Base-by-base conservation (phyloP, 1,140 invertebrate genomes). In the Euura saliciscinereae region DNA sequence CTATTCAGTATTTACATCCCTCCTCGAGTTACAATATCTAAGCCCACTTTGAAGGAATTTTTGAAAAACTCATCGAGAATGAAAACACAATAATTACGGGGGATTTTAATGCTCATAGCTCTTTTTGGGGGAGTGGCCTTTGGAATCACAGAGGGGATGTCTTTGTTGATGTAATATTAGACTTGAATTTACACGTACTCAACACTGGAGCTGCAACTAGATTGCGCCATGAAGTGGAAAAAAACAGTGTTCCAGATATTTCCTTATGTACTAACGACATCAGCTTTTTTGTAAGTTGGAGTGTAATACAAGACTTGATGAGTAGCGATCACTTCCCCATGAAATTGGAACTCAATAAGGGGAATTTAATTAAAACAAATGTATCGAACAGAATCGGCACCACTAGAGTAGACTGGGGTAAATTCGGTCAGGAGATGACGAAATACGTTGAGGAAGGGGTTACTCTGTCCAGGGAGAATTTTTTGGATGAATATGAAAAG, bases 101-200 rank as follows among this genome's bases (percentile, higher is more conserved):
- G n/a, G n/a, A n/a, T n/a, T n/a, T n/a, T n/a, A n/a, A n/a, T n/a
- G n/a, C n/a, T n/a, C n/a, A n/a, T n/a, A n/a, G n/a, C n/a, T n/a
- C n/a, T n/a, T n/a, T n/a, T n/a, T 78, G 76, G 74, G 74, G 76
- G 3, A 69, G 74, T 28, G 67, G 7, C 11, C 6, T 66, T 70
- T 43, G 51, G 11, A 59, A 59, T 5, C 51, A 59, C 8, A n/a
- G n/a, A 10, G 51, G 4, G 4, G n/a, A n/a, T 8, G 8, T 59
- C 51, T 10, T 59, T 10, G 51, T 5, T 5, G 4, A 59, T 5
- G 51, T 5, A 2, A 2, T 59, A 3, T 8, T 10, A 3, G 2
- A 3, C 51, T 59, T 2, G 2, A n/a, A 59, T 5, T 59, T 59
- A 5, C 51, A 2, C 51, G 8, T 59, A 10, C 51, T 4, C n/a